Conservation (phyloP, 2,113 vertebrate genomes). For the Hucho hucho region DNA sequence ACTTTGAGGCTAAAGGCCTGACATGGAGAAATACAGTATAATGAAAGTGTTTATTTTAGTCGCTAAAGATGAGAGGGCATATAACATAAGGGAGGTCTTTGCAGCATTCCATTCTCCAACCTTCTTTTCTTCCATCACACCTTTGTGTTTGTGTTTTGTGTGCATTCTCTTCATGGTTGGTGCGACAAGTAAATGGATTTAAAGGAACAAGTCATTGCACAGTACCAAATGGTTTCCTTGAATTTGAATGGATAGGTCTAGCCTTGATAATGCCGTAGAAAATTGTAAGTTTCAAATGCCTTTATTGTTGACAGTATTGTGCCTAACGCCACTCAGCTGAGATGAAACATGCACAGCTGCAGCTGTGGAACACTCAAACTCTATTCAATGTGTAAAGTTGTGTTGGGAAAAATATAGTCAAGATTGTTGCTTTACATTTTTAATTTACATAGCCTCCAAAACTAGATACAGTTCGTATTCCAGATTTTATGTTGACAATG, state of each 20-base stretch:
- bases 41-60: slow-evolving; percentile 12
- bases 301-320: too few species aligned
- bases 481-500: too few species aligned
- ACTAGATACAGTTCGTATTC: too few species aligned
- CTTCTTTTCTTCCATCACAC: neutral
- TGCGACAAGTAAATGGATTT: slow-evolving; percentile 28
- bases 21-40: slow-evolving; percentile 8
- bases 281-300: neutral
- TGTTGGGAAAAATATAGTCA: too few species aligned
- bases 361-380: too few species aligned
- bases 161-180: slow-evolving; percentile 20
- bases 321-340: too few species aligned
- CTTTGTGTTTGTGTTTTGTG: slow-evolving; percentile 1
- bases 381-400: too few species aligned
- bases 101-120: neutral
- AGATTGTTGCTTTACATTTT: too few species aligned
- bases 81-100: neutral
- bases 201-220: slow-evolving; percentile 1
- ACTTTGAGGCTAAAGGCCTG: neutral
- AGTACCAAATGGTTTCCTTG: slow-evolving; percentile 13
- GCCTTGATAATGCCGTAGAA: slow-evolving; percentile 10
- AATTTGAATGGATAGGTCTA: slow-evolving; percentile 21
- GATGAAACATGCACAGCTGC: too few species aligned
- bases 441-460: too few species aligned
- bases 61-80: neutral